These are phyloP conservation scores for Hormaphis cornu DNA, from an alignment of 1,140 invertebrate species.

Conservation along the genomic window DNA sequence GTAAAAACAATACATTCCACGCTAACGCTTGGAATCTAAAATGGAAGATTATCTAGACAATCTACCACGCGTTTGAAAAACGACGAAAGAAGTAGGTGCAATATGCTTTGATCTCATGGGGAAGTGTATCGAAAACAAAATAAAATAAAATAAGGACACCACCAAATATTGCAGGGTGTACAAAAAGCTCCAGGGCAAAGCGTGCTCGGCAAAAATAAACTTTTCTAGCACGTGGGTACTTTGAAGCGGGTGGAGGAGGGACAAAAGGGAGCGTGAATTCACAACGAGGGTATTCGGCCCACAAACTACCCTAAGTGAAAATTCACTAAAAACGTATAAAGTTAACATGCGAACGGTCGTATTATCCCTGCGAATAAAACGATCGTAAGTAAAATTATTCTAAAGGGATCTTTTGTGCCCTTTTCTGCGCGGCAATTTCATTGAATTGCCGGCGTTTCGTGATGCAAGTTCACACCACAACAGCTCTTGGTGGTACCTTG, in stretches of 20 bases:
- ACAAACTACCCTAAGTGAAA: conserved; percentile 10
- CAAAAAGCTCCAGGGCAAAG: not conserved
- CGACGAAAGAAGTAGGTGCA: not conserved
- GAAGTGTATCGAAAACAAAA: not conserved
- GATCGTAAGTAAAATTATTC: not conserved
- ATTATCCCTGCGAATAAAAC: not conserved
- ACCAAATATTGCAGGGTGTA: no score
- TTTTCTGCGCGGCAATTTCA: not conserved
- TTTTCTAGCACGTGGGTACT: not conserved
- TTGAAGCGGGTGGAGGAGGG: no score
- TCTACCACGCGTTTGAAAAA: no score
- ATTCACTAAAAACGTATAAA: not conserved
- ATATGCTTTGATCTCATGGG: no score
- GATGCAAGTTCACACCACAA: not conserved
- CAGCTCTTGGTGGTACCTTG: no score
- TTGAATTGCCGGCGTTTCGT: not conserved
- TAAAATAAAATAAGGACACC: no score
- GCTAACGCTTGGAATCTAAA: no score
- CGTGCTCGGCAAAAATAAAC: not conserved
- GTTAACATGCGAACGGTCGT: conserved; percentile 7
- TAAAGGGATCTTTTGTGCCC: not conserved
- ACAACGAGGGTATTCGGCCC: no score
- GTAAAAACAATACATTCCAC: no score
- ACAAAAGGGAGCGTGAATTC: no score
- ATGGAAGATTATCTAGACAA: no score